Base-by-base conservation (phyloP, 2,888 invertebrate genomes). In the Thereva unica region DNA sequence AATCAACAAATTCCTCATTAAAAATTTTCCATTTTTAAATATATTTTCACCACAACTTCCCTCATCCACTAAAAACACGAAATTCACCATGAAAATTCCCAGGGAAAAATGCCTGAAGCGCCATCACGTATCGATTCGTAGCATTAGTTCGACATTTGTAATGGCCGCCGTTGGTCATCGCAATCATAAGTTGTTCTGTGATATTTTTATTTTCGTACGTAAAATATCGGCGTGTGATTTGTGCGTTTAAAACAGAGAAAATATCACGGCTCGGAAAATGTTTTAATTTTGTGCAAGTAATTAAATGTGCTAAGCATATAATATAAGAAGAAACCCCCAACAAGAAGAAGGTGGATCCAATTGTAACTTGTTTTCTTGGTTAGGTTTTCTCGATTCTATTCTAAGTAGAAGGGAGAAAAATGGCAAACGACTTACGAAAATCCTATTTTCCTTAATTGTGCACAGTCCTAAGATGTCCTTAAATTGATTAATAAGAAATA, bases 141-240 rank as follows among this genome's bases (percentile, higher is more conserved):
- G 47, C 54, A 69, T 38, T 50, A 65, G 59, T 67, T 64, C 67
- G 69, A 69, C 69, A 69, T 69, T 69, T 69, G 67, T 69, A 69
- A 69, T 69, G 67, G 69, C 69, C 69, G 69, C 53, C 63, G 67
- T 40, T 67, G 67, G 67, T 69, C 69, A 63, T 67, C 59, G 64
- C 65, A 69, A 65, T 69, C 67, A 63, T 56, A 69, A 67, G 67
- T 64, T 66, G 52, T 61, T 64, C 69, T 69, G 69, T 69, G 69
- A 69, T 69, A 69, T 69, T 69, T 69, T 67, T 69, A 69, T 69
- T 69, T 69, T 67, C 67, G 67, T 69, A 67, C 67, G 69, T 64
- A 63, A 41, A 67, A 55, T 61, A 59, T 64, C 64, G 12, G 61
- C 50, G 61, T 23, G 23, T 61, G 61, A 61, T 61, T 61, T 61